Evolutionary conservation across 2,797 vertebrate genomes (phyloP), one percentile per base, ranked within the genome.

Genomic region (Parambassis ranga): DNA sequence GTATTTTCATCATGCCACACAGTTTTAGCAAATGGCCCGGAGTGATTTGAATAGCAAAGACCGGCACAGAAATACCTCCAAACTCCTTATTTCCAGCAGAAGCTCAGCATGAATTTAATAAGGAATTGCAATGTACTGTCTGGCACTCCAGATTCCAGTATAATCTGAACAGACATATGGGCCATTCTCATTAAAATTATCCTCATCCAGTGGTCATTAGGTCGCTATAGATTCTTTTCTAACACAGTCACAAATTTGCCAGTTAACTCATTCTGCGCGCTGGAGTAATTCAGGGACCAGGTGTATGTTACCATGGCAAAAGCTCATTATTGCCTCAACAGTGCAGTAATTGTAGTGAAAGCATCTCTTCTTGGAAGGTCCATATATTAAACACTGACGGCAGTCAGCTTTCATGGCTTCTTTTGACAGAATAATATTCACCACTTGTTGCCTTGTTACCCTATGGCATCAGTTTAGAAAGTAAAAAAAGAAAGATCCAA

Each of bases 301-400:
- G 59, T 77, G 60, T 60, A 35, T 5, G 72, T 86, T 75, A 37
- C 71, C 73, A 84, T 78, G 66, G 64, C 60, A 62, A 82, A 77
- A 41, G 33, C 61, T 78, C 71, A 79, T 78, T 71, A 76, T 64
- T 53, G 30, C 32, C 55, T 74, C 19, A 5, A 15, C 33, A 28
- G 27, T 33, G 26, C 55, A 41, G 52, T 4, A 1, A 35, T 23
- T 24, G 20, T 5, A 5, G 26, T 49, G 28, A 72, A 44, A 46
- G 46, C 36, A 30, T 27, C 23, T 46, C 22, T 13, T 64, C 11
- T 31, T 39, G 22, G 18, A 20, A n/a, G 46, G 38, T 56, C 13
- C 20, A 46, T 51, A 32, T 26, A 23, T 27, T 50, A 59, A 67
- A 46, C 13, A 15, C 24, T 19, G 1, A 3, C n/a, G 16, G 43